These are phyloP conservation scores for Diloba caeruleocephala DNA, from an alignment of 2,888 invertebrate genomes.

Conservation along the genomic window DNA sequence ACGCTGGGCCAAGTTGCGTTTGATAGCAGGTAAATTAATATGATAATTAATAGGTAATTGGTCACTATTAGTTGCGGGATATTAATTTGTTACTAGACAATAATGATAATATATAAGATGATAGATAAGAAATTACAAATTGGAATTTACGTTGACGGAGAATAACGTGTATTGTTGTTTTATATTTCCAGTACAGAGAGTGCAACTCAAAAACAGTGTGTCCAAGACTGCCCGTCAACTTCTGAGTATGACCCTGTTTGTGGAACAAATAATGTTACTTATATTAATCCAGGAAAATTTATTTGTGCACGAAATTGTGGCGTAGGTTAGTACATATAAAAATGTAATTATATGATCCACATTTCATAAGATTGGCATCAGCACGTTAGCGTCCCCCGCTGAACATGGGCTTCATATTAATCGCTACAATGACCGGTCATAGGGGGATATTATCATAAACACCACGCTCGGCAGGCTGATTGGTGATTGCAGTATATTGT, in stretches of 20 bases:
- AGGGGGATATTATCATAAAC: too few species aligned
- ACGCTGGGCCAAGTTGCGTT: conserved; percentile 43
- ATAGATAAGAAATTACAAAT: too few species aligned
- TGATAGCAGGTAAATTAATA: conserved; percentile 55
- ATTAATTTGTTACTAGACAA: background rate
- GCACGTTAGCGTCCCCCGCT: too few species aligned
- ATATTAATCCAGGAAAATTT: conserved; percentile 68
- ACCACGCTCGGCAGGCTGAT: too few species aligned
- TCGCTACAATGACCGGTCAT: too few species aligned
- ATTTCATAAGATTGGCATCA: too few species aligned
- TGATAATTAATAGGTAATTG: conserved; percentile 32
- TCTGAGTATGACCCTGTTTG: conserved; percentile 66
- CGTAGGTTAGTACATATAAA: conserved; percentile 48
- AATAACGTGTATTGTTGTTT: background rate
- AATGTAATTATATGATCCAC: too few species aligned
- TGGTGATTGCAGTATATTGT: too few species aligned
- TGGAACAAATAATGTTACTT: conserved; percentile 66
- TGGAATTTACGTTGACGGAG: background rate
- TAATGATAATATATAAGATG: conserved; percentile 1
- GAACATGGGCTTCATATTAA: too few species aligned
- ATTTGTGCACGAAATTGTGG: conserved; percentile 69
- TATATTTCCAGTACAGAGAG: conserved; percentile 15
- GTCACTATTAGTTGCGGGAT: conserved; percentile 5
- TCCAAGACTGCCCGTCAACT: conserved; percentile 59
- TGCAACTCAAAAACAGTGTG: conserved; percentile 37